Percentiles rank a stretch among this genome's conserved stretches.
phyloP scores from a whole-genome alignment of 2,888 invertebrate genomes.

The Octodonta nipae region DNA sequence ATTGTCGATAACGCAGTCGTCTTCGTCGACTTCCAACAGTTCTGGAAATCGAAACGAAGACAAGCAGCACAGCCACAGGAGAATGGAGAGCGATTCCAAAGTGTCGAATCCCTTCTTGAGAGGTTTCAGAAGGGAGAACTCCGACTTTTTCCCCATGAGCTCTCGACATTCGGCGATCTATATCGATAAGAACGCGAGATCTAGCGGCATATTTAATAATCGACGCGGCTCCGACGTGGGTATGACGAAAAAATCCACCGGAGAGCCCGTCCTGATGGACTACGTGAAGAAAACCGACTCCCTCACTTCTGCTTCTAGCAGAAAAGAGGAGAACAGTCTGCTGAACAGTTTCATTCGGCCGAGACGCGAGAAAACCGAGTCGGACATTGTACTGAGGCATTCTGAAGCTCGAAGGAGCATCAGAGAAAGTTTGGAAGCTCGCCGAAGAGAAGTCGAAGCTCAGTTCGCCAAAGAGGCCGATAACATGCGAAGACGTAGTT shows the following conservation, averaged over 20 bases:
- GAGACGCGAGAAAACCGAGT: slow-evolving; percentile 78
- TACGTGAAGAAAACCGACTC: slow-evolving; percentile 46
- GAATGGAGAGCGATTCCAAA: slow-evolving; percentile 61
- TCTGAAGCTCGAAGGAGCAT: slow-evolving; percentile 40
- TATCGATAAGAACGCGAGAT: slow-evolving; percentile 41
- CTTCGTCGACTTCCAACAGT: slow-evolving; percentile 23
- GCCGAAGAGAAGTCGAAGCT: slow-evolving; percentile 36
- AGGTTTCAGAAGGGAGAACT: slow-evolving; percentile 71
- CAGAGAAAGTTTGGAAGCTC: slow-evolving; percentile 37
- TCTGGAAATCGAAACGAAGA: slow-evolving; percentile 27
- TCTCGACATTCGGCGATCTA: slow-evolving; percentile 64
- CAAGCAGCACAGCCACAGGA: slow-evolving; percentile 42
- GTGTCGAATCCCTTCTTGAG: slow-evolving; percentile 57
- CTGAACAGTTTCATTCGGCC: slow-evolving; percentile 44
- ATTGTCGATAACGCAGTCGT: background rate
- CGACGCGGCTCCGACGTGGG: slow-evolving; percentile 44
- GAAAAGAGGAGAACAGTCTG: slow-evolving; percentile 24
- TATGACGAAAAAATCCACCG: slow-evolving; percentile 41
- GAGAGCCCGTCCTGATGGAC: slow-evolving; percentile 59
- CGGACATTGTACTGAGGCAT: slow-evolving; percentile 66
- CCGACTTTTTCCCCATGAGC: slow-evolving; percentile 66
- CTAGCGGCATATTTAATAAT: slow-evolving; percentile 59
- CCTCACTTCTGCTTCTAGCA: slow-evolving; percentile 23
- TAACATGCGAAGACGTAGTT: slow-evolving; percentile 36
- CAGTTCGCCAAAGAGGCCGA: slow-evolving; percentile 35